Percentiles rank a stretch among this genome's conserved stretches.
These are phyloP conservation scores for Proterorhinus semilunaris DNA, from an alignment of 2,113 vertebrate genomes.

Conservation along the genomic window DNA sequence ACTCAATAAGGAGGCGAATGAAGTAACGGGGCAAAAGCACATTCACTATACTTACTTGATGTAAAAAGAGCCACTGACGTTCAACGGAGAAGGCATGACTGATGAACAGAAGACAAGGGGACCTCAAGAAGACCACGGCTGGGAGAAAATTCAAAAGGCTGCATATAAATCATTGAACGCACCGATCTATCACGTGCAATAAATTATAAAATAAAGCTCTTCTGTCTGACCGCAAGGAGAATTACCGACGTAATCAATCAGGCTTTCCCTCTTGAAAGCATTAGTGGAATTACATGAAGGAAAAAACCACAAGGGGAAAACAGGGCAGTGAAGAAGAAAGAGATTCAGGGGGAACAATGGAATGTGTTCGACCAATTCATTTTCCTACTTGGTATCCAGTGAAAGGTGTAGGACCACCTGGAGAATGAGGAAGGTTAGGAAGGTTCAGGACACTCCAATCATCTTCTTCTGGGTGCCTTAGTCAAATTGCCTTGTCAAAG, in stretches of 20 bases:
- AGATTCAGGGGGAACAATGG: neutral
- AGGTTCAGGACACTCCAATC: too few species aligned
- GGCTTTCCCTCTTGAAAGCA: conserved; percentile 5
- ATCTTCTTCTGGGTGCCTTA: too few species aligned
- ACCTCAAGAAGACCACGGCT: neutral
- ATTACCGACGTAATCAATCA: conserved; percentile 2
- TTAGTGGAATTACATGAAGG: neutral
- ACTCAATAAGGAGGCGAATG: too few species aligned
- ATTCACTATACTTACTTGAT: too few species aligned
- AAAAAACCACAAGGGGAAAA: neutral
- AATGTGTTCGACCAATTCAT: too few species aligned
- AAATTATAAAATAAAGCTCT: neutral
- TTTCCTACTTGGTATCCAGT: too few species aligned
- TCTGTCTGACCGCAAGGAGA: neutral
- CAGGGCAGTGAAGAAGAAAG: conserved; percentile 1
- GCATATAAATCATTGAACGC: neutral
- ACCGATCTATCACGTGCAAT: neutral
- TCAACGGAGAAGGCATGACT: neutral
- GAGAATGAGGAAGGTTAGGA: too few species aligned
- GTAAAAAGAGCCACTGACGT: neutral
- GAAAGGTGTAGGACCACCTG: too few species aligned
- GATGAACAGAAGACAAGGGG: neutral
- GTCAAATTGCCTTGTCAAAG: too few species aligned
- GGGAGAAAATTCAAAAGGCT: neutral
- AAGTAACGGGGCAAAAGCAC: too few species aligned